A percentile compares a stretch with the other conserved stretches of the same genome.
These are phyloP conservation scores for Meles meles DNA, from an alignment of 2,113 vertebrate genomes.

Conservation along the genomic window DNA sequence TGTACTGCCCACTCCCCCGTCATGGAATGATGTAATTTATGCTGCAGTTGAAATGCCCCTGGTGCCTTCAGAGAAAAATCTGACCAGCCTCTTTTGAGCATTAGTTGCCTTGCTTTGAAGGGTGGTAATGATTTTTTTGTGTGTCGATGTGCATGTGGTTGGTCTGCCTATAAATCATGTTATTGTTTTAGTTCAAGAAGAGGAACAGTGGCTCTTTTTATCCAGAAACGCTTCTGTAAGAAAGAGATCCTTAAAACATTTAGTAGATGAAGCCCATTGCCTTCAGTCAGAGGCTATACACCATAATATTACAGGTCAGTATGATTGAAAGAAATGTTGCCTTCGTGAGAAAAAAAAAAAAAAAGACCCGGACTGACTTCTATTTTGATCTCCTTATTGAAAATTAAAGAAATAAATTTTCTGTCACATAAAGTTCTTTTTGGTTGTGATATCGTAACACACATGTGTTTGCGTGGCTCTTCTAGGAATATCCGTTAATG, in stretches of 20 bases:
- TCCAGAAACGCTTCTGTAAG: constrained; percentile 83
- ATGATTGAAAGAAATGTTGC: neutral
- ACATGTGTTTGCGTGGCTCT: neutral
- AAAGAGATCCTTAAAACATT: constrained; percentile 75
- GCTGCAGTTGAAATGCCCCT: neutral
- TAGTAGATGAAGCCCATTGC: constrained; percentile 79
- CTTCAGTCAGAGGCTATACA: constrained; percentile 60
- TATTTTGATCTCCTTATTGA: neutral
- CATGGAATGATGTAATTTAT: neutral
- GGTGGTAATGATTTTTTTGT: neutral
- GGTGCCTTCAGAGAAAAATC: neutral
- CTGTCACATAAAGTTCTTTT: neutral
- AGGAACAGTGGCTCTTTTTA: constrained; percentile 82
- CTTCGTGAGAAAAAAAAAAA: neutral
- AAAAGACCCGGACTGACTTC: neutral
- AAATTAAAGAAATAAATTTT: neutral
- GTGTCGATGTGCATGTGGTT: neutral
- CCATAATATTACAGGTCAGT: constrained; percentile 82
- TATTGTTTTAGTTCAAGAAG: constrained; percentile 71
- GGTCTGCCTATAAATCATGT: neutral
- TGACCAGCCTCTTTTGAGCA: neutral
- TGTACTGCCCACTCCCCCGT: neutral
- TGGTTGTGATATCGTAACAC: neutral
- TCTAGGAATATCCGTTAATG: constrained; percentile 82
- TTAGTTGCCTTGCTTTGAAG: neutral